Base-by-base conservation (phyloP, 2,888 invertebrate genomes). In the Operophtera brumata region DNA sequence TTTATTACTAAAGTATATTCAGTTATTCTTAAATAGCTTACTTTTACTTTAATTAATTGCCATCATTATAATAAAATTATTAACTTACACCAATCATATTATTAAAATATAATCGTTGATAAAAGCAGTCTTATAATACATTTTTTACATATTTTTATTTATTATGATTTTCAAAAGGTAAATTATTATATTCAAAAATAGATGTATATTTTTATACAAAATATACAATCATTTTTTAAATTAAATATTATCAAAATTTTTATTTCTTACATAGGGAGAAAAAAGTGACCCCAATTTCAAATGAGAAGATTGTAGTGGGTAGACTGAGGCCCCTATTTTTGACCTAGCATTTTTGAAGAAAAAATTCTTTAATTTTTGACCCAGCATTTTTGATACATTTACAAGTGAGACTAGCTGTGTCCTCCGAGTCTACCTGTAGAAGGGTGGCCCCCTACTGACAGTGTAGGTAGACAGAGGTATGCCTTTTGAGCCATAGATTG, bases 381-480 rank as follows among this genome's bases (percentile, higher is more conserved):
- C n/a, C n/a, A n/a, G 20, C 20, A 20, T 20, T 20, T 20, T 20
- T 20, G 2, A 20, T 3, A 20, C 20, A 20, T 20, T 2, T 20
- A 20, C 20, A 20, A 20, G 20, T 20, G 4, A 34, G 11, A 49
- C 35, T 42, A 43, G 35, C 8, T 14, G 4, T 37, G 7, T 9
- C 4, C 6, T 1, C 2, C 10, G 35, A 12, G 13, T 45, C 41
- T 48, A 66, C 54, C 88, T 82, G 60, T 90, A 91, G 57, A 84
- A 90, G 1, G 91, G 92, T 10, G 94, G 93, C 54, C 94, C 93
- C 64, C 94, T 89, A 28, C 94, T 94, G 52, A 94, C 93, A 6
- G 95, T 95, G 84, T 96, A 96, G 0, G 96, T 96, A 52, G 95
- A 96, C 77, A 96, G 91, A 30, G 96, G 96, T 62, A 96, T 94